These are phyloP conservation scores for Pterostichus niger DNA, from an alignment of 2,888 invertebrate genomes.

Conservation along the genomic window DNA sequence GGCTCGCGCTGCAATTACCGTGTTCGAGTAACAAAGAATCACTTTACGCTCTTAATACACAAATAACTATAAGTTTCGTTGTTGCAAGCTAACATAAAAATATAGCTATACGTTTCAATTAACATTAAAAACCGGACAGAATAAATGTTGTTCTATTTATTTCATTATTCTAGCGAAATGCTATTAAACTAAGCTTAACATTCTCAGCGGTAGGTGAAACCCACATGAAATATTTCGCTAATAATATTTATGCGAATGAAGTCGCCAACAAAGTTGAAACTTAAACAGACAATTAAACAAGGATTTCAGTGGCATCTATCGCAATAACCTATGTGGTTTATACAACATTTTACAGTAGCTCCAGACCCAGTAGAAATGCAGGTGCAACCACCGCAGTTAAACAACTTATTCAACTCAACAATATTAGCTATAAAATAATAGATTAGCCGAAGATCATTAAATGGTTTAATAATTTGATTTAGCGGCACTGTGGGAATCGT, in stretches of 20 bases:
- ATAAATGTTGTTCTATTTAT: no score
- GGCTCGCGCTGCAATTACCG: no score
- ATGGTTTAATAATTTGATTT: slow-evolving; percentile 17
- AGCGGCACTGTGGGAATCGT: slow-evolving; percentile 9
- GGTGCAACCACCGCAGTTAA: slow-evolving; percentile 6
- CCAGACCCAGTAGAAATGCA: neutral
- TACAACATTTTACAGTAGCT: neutral
- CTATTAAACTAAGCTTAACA: no score
- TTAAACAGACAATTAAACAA: neutral
- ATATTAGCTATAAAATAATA: slow-evolving; percentile 25
- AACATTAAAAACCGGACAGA: neutral
- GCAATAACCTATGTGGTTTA: neutral
- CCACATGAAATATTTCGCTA: neutral
- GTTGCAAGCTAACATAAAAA: no score
- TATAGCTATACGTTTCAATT: no score
- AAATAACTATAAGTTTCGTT: no score
- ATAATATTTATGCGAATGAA: neutral
- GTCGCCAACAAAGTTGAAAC: slow-evolving; percentile 1
- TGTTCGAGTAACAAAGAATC: no score
- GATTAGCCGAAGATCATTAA: slow-evolving; percentile 23
- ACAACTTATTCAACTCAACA: neutral
- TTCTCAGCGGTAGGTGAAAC: no score
- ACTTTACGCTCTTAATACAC: no score
- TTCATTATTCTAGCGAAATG: no score
- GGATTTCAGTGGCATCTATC: neutral